A percentile compares a stretch with the other conserved stretches of the same genome.
These are phyloP conservation scores for Turnix velox DNA, from an alignment of 2,113 vertebrate genomes.

Conservation along the genomic window DNA sequence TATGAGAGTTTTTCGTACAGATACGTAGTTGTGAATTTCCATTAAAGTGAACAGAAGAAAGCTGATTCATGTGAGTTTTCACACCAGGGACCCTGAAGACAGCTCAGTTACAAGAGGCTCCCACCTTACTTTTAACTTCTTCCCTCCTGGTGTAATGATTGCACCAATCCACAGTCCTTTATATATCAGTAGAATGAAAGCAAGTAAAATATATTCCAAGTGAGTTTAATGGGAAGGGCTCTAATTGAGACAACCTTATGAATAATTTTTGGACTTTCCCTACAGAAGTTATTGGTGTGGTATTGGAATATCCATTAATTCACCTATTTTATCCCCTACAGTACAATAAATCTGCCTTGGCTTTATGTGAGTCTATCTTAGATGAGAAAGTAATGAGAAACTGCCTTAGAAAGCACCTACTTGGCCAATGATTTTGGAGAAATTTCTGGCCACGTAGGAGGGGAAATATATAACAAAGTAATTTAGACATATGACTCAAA, in stretches of 20 bases:
- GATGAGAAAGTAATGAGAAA: not conserved
- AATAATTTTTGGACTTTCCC: not conserved
- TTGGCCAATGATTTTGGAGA: not conserved
- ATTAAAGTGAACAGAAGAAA: not conserved
- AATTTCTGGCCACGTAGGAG: not conserved
- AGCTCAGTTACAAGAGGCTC: not conserved
- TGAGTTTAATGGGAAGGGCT: not conserved
- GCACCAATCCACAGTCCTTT: not conserved
- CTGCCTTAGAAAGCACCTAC: not conserved
- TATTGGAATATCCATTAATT: conserved; percentile 19
- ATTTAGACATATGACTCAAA: not conserved
- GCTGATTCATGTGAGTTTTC: not conserved
- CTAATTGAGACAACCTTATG: not conserved
- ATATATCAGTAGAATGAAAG: not conserved
- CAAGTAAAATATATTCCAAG: not conserved
- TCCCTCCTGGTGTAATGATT: not conserved
- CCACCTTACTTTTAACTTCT: not conserved
- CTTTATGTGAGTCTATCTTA: not conserved
- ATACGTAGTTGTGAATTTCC: not conserved
- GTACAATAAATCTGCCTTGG: not conserved
- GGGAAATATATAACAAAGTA: not conserved
- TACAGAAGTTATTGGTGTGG: not conserved
- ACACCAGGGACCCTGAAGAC: not conserved
- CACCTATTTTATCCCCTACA: not conserved
- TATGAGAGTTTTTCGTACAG: not conserved